phyloP scores from a whole-genome alignment of 1,140 invertebrate genomes.

The Eurosta solidaginis region DNA sequence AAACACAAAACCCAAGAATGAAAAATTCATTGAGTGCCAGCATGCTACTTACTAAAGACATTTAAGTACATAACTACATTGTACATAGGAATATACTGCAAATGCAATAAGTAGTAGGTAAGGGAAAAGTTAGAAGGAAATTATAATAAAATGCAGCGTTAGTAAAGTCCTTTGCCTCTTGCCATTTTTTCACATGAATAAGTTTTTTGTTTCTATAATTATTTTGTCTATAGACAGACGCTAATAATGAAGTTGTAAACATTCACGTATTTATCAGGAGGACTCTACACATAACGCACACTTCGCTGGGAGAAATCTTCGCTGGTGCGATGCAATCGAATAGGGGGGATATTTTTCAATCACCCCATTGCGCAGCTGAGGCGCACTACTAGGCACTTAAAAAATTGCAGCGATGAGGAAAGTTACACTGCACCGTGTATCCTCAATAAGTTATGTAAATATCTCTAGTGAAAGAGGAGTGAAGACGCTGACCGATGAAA shows the following conservation, averaged over 20 bases:
- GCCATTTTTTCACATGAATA: background rate
- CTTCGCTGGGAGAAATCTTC: too few species aligned
- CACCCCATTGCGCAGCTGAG: too few species aligned
- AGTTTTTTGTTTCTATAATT: background rate
- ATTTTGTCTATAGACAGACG: background rate
- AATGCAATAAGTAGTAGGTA: background rate
- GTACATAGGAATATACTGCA: background rate
- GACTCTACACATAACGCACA: too few species aligned
- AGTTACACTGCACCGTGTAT: too few species aligned
- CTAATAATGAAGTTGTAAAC: slow-evolving; percentile 27
- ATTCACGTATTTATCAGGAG: too few species aligned
- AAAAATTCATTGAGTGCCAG: slow-evolving; percentile 8
- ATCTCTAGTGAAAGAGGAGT: too few species aligned
- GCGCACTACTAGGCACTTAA: too few species aligned
- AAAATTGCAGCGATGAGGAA: too few species aligned
- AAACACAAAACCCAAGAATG: background rate
- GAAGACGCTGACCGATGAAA: too few species aligned
- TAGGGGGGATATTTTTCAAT: too few species aligned
- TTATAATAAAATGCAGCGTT: slow-evolving; percentile 8
- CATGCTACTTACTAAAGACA: background rate
- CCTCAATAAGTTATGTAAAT: too few species aligned
- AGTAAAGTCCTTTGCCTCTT: background rate
- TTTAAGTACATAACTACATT: background rate
- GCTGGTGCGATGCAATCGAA: too few species aligned
- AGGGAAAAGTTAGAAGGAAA: background rate